phyloP scores from a whole-genome alignment of 2,797 vertebrate species.

The Neosilurus hyrtlii region DNA sequence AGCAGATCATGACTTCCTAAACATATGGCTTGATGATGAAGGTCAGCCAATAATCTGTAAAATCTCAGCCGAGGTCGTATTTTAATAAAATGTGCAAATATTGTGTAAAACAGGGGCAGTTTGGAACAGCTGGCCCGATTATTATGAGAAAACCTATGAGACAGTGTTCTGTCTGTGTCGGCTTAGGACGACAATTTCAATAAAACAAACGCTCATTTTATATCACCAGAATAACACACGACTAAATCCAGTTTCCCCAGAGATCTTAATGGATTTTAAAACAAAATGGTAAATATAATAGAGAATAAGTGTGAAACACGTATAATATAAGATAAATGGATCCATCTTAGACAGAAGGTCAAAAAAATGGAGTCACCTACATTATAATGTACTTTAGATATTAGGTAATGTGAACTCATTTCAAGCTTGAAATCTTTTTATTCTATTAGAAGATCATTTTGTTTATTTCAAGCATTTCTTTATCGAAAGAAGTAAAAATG shows the following conservation, averaged over 20 bases:
- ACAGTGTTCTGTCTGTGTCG: conserved; percentile 29
- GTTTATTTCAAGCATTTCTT: neutral
- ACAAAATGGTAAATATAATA: neutral
- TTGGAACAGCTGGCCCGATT: conserved; percentile 45
- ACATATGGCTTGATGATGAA: conserved; percentile 33
- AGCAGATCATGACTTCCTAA: conserved; percentile 30
- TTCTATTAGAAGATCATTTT: neutral
- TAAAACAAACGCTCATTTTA: conserved; percentile 20
- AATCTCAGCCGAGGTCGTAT: conserved; percentile 37
- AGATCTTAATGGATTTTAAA: neutral
- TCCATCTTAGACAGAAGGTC: neutral
- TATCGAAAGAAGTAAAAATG: neutral
- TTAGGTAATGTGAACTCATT: neutral
- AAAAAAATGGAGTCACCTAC: neutral
- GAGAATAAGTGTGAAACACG: neutral
- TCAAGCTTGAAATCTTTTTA: neutral
- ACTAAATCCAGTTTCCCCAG: neutral
- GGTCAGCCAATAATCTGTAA: conserved; percentile 42
- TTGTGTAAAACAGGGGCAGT: conserved; percentile 39
- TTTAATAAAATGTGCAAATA: conserved; percentile 48
- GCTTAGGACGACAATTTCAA: conserved; percentile 13
- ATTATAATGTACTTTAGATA: neutral
- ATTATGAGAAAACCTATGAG: conserved; percentile 34
- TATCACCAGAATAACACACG: neutral
- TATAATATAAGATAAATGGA: neutral